Evolutionary conservation across 2,113 vertebrate species (phyloP), one percentile per base, ranked within the genome.

Genomic region (Coracopsis vasa): DNA sequence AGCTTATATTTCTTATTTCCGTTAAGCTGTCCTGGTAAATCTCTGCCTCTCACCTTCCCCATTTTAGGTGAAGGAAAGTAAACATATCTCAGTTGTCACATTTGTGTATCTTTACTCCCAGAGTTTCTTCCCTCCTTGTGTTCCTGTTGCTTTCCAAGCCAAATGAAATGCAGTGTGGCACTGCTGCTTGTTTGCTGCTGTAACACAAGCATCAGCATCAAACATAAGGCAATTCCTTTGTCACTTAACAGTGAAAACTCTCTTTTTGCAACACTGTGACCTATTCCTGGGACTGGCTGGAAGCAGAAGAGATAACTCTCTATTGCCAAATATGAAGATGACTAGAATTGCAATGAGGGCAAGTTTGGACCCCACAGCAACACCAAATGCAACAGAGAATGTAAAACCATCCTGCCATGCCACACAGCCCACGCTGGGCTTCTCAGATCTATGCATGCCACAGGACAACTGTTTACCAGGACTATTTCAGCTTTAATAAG

Each of bases 361-460:
- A 50, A 47, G 45, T 24, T 24, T 61, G 73, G 45, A 45, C 7
- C 21, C 51, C 19, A 18, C 2, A 53, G 45, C 41, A 67, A 20
- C 2, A 41, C 54, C 17, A 58, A 72, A 37, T 15, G 24, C 50
- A 41, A 13, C 3, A 1, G 50, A 54, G 71, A 58, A 41, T 35
- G 37, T 13, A 51, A 65, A 66, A 42, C 17, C n/a, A 25, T 23
- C 39, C 31, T 61, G 41, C n/a, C 39, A 16, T 6, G 13, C 10
- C 14, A 28, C 3, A 0, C 45, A 27, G 13, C 23, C 39, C 19
- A 15, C 0, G 0, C 53, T n/a, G 41, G 27, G 73, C 41, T 74
- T 37, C 53, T 69, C 35, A 33, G 24, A 35, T 11, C 24, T 31
- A 13, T 7, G 13, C 56, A 58, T 58, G 41, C 42, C 37, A 41